phyloP scores from a whole-genome alignment of 2,888 invertebrate genomes.

The Barypeithes pellucidus region DNA sequence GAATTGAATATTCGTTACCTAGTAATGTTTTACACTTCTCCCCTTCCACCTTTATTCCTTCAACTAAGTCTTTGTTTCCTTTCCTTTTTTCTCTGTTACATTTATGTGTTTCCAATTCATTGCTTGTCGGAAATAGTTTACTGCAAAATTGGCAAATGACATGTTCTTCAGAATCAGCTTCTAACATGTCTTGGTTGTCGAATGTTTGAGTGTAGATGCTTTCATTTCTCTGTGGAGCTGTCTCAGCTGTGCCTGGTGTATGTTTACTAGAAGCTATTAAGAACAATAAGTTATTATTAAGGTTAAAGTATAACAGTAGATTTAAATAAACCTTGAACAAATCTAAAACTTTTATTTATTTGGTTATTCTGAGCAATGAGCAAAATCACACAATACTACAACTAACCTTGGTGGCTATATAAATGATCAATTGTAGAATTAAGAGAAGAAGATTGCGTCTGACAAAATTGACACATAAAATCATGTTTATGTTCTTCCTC shows the following conservation, averaged over 20 bases:
- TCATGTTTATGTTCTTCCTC: background rate
- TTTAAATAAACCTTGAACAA: too few species aligned
- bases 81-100: conserved; percentile 3
- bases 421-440: background rate
- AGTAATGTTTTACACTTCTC: too few species aligned
- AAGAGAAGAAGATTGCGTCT: background rate
- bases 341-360: too few species aligned
- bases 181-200: background rate
- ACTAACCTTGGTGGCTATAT: background rate
- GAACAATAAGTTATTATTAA: too few species aligned
- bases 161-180: background rate
- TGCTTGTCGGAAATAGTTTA: background rate
- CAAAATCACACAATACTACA: background rate
- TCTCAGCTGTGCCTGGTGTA: background rate
- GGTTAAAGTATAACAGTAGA: too few species aligned
- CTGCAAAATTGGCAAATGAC: background rate
- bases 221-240: background rate
- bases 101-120: conserved; percentile 5
- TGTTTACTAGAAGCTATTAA: background rate
- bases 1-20: background rate
- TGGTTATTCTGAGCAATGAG: background rate
- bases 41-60: background rate
- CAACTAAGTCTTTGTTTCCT: background rate
- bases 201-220: background rate
- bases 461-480: background rate